These are phyloP conservation scores for Danio albolineatus DNA, from an alignment of 2,797 vertebrate genomes.

Conservation along the genomic window DNA sequence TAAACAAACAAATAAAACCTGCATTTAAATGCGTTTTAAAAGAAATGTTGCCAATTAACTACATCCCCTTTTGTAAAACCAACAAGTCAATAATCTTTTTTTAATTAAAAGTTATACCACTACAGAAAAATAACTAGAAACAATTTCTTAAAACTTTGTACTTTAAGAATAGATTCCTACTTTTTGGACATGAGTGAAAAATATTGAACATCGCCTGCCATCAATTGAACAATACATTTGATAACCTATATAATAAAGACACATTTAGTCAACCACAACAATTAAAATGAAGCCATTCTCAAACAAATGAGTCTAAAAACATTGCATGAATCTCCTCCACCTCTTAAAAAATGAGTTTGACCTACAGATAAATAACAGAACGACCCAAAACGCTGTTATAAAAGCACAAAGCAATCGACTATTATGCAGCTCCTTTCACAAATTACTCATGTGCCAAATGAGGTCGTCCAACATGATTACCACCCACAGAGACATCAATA, in stretches of 20 bases:
- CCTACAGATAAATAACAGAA: not conserved
- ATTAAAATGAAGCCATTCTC: not conserved
- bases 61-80: too few relatives aligned
- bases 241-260: not conserved
- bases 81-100: too few relatives aligned
- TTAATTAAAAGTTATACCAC: not conserved
- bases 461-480: not conserved
- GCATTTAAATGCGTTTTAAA: not conserved
- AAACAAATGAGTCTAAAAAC: not conserved
- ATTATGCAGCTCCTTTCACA: not conserved
- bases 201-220: too few relatives aligned
- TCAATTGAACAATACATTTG: not conserved
- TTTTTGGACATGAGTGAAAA: not conserved
- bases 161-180: not conserved
- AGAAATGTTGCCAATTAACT: not conserved
- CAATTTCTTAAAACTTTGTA: not conserved
- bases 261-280: not conserved
- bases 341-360: not conserved
- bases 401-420: slow-evolving; percentile 1
- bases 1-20: not conserved
- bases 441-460: slow-evolving; percentile 3
- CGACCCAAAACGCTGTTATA: not conserved
- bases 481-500: slow-evolving; percentile 39
- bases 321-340: not conserved
- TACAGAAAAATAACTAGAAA: not conserved